Evolutionary conservation across 2,888 invertebrate genomes (phyloP), one percentile per base, ranked within the genome.

Genomic region (Platerodrilus igneus): DNA sequence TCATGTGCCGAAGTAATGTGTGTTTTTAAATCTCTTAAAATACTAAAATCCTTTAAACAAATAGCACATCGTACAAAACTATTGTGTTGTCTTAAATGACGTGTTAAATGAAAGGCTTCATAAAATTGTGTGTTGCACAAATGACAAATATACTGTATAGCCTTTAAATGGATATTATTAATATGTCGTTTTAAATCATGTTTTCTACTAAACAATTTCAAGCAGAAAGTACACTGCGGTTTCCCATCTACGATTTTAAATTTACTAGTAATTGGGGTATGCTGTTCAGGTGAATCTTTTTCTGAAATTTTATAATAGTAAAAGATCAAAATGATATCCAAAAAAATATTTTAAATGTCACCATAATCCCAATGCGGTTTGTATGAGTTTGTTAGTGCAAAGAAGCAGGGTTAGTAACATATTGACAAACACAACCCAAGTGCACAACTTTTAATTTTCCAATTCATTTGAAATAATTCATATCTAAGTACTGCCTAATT

Each of bases 81-180:
- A n/a, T 46, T 46, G 25, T 54, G 54, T 4, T 36, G 27, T 1
- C 40, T 21, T 13, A 54, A 31, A 34, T 54, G 54, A 9, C 45
- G 21, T 4, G 48, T 50, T 10, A 54, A 14, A 23, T 44, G 48
- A 13, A 42, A 44, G 3, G 48, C 48, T 19, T 52, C 48, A 21
- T 47, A 42, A 27, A 54, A 54, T 3, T 40, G 38, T 7, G 38
- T 39, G 5, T 46, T 40, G 26, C 54, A 54, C 8, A 52, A 15
- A 20, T 54, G 52, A 26, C 54, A 54, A 13, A 44, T 34, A 17
- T 48, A 54, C 18, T 48, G 46, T 9, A 47, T 47, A 1, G 47
- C 35, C 26, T 52, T 52, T 16, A 51, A 15, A 23, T 54, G 54
- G 16, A 43, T 32, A 20, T 45, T 48, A 25, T 48, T 50, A 9